Evolutionary conservation across 2,797 vertebrate genomes (phyloP).

Genomic region (Helicolenus hilgendorfi): DNA sequence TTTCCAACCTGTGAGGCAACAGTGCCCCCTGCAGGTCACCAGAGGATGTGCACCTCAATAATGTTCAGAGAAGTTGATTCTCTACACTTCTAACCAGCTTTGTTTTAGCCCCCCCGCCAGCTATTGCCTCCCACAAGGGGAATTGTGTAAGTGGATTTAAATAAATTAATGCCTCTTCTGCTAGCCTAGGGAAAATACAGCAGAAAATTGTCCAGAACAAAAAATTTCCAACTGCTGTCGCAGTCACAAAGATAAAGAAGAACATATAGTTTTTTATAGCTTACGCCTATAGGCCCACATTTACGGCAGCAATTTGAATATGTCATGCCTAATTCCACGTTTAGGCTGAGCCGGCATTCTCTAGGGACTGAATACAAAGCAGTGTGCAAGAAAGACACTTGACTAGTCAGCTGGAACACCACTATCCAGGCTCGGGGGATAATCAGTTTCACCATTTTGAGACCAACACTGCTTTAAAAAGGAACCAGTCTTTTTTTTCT

Average conservation of each 20-base stretch:
- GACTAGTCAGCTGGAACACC: constrained; percentile 81
- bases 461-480: constrained; percentile 57
- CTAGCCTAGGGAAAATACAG: constrained; percentile 53
- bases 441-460: constrained; percentile 69
- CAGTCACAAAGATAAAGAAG: constrained; percentile 66
- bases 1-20: constrained; percentile 60
- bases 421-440: constrained; percentile 57
- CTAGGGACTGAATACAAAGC: constrained; percentile 76
- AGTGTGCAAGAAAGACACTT: constrained; percentile 63
- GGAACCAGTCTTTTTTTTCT: constrained; percentile 4
- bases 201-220: constrained; percentile 49
- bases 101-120: constrained; percentile 58
- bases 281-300: constrained; percentile 51
- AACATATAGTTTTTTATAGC: constrained; percentile 42
- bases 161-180: constrained; percentile 82
- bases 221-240: constrained; percentile 19
- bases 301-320: constrained; percentile 68
- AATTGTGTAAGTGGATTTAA: constrained; percentile 85
- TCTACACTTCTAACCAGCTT: constrained; percentile 53
- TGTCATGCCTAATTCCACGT: constrained; percentile 72
- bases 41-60: not conserved
- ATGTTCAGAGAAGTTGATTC: constrained; percentile 36
- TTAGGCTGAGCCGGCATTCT: constrained; percentile 68
- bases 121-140: constrained; percentile 74
- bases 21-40: constrained; percentile 78